These are phyloP conservation scores for Phoenoteleia sp. DNA, from an alignment of 2,888 invertebrate genomes.

Conservation along the genomic window DNA sequence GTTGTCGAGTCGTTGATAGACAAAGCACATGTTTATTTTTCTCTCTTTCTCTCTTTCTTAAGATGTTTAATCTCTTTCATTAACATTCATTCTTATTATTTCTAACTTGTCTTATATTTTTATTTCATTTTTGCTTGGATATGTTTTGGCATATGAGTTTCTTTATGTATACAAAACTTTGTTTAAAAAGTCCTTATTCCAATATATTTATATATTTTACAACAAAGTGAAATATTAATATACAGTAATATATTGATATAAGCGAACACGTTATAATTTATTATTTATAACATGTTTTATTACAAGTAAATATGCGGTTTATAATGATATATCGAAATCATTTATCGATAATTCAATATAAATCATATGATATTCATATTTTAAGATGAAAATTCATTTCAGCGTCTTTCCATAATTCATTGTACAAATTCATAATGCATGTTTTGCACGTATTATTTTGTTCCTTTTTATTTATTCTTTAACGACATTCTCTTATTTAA, in stretches of 20 bases:
- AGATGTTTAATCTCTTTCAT: constrained; percentile 73
- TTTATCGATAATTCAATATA: constrained; percentile 2
- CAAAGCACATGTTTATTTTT: constrained; percentile 83
- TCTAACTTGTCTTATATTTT: constrained; percentile 7
- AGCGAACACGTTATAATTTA: too few relatives aligned
- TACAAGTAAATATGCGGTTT: too few relatives aligned
- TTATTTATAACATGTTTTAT: background rate
- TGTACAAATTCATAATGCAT: constrained; percentile 12
- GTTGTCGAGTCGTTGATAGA: constrained; percentile 87
- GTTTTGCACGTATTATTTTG: constrained; percentile 17
- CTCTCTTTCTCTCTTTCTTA: constrained; percentile 73
- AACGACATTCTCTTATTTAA: too few relatives aligned
- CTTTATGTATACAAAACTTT: too few relatives aligned
- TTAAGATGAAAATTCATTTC: constrained; percentile 35
- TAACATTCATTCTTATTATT: constrained; percentile 58
- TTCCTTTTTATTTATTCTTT: too few relatives aligned
- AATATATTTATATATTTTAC: too few relatives aligned
- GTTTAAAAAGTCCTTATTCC: too few relatives aligned
- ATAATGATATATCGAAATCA: too few relatives aligned
- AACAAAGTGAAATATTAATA: too few relatives aligned
- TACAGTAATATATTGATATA: too few relatives aligned
- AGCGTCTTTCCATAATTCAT: constrained; percentile 35
- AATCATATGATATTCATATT: too few relatives aligned
- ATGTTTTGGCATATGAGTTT: background rate
- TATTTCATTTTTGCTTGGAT: constrained; percentile 23